A percentile compares a stretch with the other conserved stretches of the same genome.
Conservation (phyloP, 2,888 invertebrate species). For the Drosophila formosana region DNA sequence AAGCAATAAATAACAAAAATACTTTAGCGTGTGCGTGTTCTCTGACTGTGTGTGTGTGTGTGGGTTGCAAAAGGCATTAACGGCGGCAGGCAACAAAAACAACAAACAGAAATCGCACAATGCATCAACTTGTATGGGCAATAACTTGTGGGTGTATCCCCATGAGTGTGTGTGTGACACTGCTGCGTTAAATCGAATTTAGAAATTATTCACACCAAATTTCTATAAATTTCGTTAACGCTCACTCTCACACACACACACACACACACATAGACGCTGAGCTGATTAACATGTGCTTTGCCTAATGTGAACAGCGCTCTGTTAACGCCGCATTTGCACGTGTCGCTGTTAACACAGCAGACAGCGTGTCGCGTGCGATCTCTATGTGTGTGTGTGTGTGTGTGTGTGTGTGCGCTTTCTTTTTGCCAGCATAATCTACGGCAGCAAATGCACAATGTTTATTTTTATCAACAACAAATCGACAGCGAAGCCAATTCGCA, state of each 20-base stretch:
- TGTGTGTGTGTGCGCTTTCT: not conserved
- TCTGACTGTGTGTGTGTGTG: conserved; percentile 17
- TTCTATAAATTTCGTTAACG: conserved; percentile 21
- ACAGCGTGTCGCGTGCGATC: conserved; percentile 47
- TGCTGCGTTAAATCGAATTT: conserved; percentile 49
- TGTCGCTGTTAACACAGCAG: conserved; percentile 39
- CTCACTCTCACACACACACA: conserved; percentile 3
- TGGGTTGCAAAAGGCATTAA: conserved; percentile 62
- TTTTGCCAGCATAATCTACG: conserved; percentile 15
- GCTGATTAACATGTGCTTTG: conserved; percentile 5
- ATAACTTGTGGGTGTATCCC: conserved; percentile 51
- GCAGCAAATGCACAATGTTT: conserved; percentile 1
- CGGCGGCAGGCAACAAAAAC: conserved; percentile 8
- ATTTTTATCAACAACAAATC: conserved; percentile 1
- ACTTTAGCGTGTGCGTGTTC: conserved; percentile 22
- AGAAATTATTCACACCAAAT: conserved; percentile 60
- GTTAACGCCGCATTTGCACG: conserved; percentile 24
- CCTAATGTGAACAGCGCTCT: conserved; percentile 32
- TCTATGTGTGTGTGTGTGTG: not conserved
- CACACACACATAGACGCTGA: not conserved
- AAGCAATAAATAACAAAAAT: conserved; percentile 73
- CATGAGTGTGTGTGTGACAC: conserved; percentile 16
- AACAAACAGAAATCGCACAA: conserved; percentile 41
- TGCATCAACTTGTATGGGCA: conserved; percentile 67
- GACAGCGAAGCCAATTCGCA: not conserved